Conservation (phyloP, 2,888 invertebrate genomes). For the Yponomeuta sedellus region DNA sequence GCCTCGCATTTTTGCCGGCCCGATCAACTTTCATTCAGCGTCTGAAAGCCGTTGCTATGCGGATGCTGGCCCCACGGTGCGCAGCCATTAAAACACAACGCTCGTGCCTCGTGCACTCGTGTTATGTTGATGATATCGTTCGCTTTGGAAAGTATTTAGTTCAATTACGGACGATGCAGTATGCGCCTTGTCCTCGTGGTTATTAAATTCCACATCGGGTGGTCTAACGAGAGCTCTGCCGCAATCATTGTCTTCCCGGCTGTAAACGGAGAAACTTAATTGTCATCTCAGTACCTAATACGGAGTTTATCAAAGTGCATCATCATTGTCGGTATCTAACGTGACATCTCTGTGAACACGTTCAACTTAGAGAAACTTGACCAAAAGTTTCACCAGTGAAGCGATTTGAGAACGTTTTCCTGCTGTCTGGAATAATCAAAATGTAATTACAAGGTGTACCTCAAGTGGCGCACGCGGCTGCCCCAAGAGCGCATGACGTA, state of each 20-base stretch:
- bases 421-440: not conserved
- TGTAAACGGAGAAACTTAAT: conserved; percentile 6
- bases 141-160: conserved; percentile 65
- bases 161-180: conserved; percentile 19
- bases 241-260: not conserved
- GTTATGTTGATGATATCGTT: conserved; percentile 70
- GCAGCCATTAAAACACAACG: conserved; percentile 65
- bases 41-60: conserved; percentile 71
- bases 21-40: conserved; percentile 72
- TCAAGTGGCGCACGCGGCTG: conserved; percentile 8
- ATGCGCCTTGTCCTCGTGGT: conserved; percentile 14
- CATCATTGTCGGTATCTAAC: too few relatives aligned
- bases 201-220: conserved; percentile 11
- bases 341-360: not conserved
- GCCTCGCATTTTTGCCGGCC: conserved; percentile 52
- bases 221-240: not conserved
- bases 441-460: not conserved
- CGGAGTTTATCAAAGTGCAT: too few relatives aligned
- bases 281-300: not conserved
- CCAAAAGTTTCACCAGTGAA: not conserved
- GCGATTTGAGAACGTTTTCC: not conserved
- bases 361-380: not conserved
- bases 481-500: conserved; percentile 27
- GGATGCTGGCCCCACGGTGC: conserved; percentile 64
- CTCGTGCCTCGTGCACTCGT: conserved; percentile 47